phyloP scores from a whole-genome alignment of 2,797 vertebrate genomes.

The Iguana delicatissima region DNA sequence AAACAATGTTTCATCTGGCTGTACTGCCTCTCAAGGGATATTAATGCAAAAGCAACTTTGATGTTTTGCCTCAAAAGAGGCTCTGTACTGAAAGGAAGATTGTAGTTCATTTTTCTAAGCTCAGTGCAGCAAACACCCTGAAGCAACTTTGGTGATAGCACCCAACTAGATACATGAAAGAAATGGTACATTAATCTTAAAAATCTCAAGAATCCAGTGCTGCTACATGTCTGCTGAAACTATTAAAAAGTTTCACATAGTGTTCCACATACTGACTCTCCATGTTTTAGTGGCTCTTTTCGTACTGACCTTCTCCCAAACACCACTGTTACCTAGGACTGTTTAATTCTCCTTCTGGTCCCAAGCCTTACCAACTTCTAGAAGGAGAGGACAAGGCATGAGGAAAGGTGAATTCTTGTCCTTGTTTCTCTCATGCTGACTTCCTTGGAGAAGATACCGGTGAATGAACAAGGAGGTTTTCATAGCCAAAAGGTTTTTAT shows the following conservation, averaged over 20 bases:
- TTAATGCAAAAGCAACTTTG: conserved; percentile 6
- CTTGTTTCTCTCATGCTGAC: background rate
- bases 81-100: conserved; percentile 14
- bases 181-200: background rate
- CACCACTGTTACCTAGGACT: background rate
- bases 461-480: background rate
- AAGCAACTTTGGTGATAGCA: conserved; percentile 8
- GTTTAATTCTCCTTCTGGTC: background rate
- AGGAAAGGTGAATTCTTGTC: background rate
- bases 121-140: background rate
- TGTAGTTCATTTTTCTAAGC: conserved; percentile 25
- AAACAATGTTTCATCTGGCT: too few relatives aligned
- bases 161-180: background rate
- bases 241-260: background rate
- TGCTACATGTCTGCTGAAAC: background rate
- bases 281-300: background rate
- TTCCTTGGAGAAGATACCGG: background rate
- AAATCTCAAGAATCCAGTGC: background rate
- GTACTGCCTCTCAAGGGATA: background rate
- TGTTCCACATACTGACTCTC: background rate
- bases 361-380: background rate
- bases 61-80: background rate
- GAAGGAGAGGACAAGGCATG: background rate
- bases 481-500: background rate
- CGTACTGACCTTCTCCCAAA: background rate